Evolutionary conservation across 2,797 vertebrate species (phyloP).

Genomic region (Sciurus vulgaris): DNA sequence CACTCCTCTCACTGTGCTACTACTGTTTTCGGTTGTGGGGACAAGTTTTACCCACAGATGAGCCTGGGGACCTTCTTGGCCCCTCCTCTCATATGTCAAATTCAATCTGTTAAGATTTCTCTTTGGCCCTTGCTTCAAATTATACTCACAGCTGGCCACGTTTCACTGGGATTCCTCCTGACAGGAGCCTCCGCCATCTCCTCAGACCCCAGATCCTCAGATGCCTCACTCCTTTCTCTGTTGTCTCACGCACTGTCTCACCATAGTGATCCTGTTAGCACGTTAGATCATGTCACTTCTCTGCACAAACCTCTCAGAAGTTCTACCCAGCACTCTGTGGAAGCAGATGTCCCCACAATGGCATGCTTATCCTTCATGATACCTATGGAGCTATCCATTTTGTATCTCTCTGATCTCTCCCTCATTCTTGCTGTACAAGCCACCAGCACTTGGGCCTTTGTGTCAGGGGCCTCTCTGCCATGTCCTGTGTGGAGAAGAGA

Average conservation of each 20-base stretch:
- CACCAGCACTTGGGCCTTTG: too few relatives aligned
- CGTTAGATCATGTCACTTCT: background rate
- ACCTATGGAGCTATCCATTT: too few relatives aligned
- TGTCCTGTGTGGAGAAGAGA: too few relatives aligned
- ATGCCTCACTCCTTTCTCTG: background rate
- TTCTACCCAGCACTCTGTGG: background rate
- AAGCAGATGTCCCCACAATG: background rate
- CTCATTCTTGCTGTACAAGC: background rate
- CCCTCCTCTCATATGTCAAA: background rate
- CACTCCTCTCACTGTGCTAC: background rate
- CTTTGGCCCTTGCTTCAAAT: background rate
- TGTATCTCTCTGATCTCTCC: background rate
- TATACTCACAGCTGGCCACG: background rate
- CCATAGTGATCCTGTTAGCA: background rate
- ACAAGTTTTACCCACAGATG: background rate
- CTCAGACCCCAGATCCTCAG: background rate
- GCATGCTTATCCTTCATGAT: accelerated
- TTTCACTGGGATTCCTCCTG: background rate
- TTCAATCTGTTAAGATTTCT: background rate
- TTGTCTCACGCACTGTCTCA: background rate
- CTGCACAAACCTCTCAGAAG: background rate
- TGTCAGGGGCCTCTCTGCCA: too few relatives aligned
- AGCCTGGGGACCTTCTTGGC: background rate
- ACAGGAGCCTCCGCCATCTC: background rate
- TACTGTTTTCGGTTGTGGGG: background rate